Evolutionary conservation across 92 coral and sea anemone species (phyloP).

Genomic region (Palythoa grandiflora): DNA sequence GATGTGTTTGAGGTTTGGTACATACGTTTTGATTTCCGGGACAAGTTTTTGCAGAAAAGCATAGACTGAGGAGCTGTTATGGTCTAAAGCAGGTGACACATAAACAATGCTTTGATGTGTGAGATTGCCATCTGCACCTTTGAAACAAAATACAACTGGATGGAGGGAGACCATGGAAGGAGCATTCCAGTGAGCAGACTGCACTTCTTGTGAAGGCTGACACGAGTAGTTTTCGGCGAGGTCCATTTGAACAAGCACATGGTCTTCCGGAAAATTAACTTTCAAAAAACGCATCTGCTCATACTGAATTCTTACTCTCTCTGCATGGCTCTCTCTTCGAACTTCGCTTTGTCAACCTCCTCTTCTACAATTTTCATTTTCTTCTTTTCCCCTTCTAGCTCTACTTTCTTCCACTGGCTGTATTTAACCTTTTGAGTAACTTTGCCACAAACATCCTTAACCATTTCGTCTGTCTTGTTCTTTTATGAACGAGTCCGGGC

Average conservation of each 20-base stretch:
- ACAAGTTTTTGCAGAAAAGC: constrained; percentile 52
- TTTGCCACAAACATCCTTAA: neutral
- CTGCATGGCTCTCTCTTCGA: constrained; percentile 40
- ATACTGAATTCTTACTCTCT: constrained; percentile 58
- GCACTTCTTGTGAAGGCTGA: constrained; percentile 43
- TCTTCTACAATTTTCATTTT: constrained; percentile 19
- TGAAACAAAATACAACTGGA: constrained; percentile 60
- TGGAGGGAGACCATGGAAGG: constrained; percentile 66
- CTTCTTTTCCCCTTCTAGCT: constrained; percentile 58
- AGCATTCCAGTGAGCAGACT: constrained; percentile 61
- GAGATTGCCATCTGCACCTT: constrained; percentile 14
- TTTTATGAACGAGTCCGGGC: neutral
- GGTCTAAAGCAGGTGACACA: constrained; percentile 50
- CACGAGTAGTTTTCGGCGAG: constrained; percentile 54
- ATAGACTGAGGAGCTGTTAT: constrained; percentile 48
- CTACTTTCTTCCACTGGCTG: constrained; percentile 64
- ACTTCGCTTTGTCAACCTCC: constrained; percentile 28
- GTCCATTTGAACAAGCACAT: constrained; percentile 58
- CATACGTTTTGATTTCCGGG: constrained; percentile 13
- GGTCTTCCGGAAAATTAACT: constrained; percentile 40
- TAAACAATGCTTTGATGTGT: constrained; percentile 60
- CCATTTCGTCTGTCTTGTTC: too few species aligned
- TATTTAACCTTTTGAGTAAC: constrained; percentile 14
- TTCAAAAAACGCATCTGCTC: constrained; percentile 54
- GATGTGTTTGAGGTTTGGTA: constrained; percentile 37